phyloP scores from a whole-genome alignment of 2,888 invertebrate species.

The Tipula lateralis region DNA sequence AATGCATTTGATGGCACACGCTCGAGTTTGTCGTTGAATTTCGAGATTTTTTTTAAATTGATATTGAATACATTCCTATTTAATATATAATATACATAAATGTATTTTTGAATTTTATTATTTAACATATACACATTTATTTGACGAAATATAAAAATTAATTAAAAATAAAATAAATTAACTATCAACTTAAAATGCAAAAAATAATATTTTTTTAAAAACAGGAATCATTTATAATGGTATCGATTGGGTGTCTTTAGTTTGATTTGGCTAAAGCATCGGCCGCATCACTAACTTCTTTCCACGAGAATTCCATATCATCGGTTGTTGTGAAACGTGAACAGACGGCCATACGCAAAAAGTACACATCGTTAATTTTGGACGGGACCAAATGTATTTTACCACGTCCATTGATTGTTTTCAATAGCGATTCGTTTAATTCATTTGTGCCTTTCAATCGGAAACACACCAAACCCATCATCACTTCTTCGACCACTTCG shows the following conservation, averaged over 20 bases:
- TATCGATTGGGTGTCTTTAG: background rate
- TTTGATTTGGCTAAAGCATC: slow-evolving; percentile 53
- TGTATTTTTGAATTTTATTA: background rate
- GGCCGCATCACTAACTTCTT: slow-evolving; percentile 72
- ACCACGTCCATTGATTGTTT: slow-evolving; percentile 81
- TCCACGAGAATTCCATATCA: slow-evolving; percentile 83
- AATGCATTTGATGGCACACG: no score
- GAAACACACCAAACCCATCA: slow-evolving; percentile 96
- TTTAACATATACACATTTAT: slow-evolving; percentile 5
- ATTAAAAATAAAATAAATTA: slow-evolving; percentile 11
- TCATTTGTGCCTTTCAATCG: slow-evolving; percentile 82
- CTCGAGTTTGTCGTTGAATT: no score
- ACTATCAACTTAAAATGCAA: slow-evolving; percentile 1
- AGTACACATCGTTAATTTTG: slow-evolving; percentile 75
- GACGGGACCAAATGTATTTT: slow-evolving; percentile 91
- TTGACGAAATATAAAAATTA: background rate
- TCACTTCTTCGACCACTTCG: slow-evolving; percentile 81
- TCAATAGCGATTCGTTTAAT: slow-evolving; percentile 72
- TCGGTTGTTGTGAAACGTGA: slow-evolving; percentile 74
- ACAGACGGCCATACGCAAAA: slow-evolving; percentile 85
- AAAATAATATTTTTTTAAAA: background rate
- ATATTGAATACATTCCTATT: no score
- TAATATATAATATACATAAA: slow-evolving; percentile 2
- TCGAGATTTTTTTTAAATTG: no score
- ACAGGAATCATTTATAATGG: background rate